These are phyloP conservation scores for Ptychadena robeensis DNA, from an alignment of 2,797 vertebrate genomes.

Conservation along the genomic window DNA sequence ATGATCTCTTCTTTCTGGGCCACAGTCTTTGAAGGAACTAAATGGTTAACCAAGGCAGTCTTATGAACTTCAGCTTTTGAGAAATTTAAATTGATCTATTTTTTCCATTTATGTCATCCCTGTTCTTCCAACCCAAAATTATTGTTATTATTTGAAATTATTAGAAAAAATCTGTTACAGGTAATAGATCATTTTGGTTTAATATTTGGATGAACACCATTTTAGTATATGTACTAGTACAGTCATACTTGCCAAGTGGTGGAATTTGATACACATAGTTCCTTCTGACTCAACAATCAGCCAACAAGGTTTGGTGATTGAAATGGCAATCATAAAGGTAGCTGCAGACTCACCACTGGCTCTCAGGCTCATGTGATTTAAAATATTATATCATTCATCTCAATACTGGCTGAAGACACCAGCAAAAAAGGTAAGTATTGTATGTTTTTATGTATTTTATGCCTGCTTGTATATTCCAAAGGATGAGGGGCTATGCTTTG, in stretches of 20 bases:
- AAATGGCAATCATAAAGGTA: constrained; percentile 4
- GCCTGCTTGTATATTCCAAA: neutral
- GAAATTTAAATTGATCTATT: constrained; percentile 7
- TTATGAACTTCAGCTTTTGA: constrained; percentile 26
- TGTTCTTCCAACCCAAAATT: neutral
- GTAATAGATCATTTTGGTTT: neutral
- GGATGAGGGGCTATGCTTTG: neutral
- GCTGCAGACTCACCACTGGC: no score
- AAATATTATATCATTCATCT: no score
- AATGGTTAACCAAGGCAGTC: constrained; percentile 36
- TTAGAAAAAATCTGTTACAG: neutral
- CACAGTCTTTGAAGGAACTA: neutral
- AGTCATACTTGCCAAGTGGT: constrained; percentile 30
- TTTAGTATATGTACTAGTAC: neutral
- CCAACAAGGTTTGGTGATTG: constrained; percentile 18
- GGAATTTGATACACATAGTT: neutral
- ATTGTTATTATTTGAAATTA: constrained; percentile 15
- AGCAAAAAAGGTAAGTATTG: neutral
- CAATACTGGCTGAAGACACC: no score
- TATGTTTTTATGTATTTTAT: neutral
- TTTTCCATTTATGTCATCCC: constrained; percentile 47
- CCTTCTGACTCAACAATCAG: constrained; percentile 7
- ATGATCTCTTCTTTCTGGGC: constrained; percentile 39
- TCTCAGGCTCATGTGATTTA: no score
- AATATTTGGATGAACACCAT: constrained; percentile 27